A percentile compares a stretch with the other conserved stretches of the same genome.
phyloP scores from a whole-genome alignment of 2,113 vertebrate species.

The Larimichthys crocea region DNA sequence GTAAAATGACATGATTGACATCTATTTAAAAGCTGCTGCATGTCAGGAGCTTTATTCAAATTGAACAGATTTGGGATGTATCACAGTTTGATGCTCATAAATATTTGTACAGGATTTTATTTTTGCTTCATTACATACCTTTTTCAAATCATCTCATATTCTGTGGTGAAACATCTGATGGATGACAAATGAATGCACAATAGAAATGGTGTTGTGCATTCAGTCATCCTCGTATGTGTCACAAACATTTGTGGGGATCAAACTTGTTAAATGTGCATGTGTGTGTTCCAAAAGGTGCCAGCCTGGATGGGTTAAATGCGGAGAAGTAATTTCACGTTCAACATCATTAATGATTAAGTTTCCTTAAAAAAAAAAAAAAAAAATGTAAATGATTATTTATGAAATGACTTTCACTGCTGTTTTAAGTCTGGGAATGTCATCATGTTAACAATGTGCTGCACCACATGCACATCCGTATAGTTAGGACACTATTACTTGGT shows the following conservation, averaged over 20 bases:
- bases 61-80: background rate
- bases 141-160: background rate
- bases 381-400: background rate
- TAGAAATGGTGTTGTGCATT: background rate
- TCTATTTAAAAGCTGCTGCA: background rate
- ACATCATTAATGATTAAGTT: no score
- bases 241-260: background rate
- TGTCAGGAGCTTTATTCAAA: background rate
- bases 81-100: background rate
- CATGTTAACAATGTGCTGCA: background rate
- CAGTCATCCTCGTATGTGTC: background rate
- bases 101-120: background rate
- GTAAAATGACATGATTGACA: background rate
- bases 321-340: no score
- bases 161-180: background rate
- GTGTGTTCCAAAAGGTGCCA: no score
- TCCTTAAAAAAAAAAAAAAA: no score
- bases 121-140: background rate
- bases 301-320: no score
- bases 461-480: background rate
- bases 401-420: background rate
- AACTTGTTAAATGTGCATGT: background rate
- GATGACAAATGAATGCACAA: background rate
- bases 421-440: background rate
- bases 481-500: conserved; percentile 29